Conservation (phyloP, 2,797 vertebrate genomes). For the Acestrorhynchus altus region DNA sequence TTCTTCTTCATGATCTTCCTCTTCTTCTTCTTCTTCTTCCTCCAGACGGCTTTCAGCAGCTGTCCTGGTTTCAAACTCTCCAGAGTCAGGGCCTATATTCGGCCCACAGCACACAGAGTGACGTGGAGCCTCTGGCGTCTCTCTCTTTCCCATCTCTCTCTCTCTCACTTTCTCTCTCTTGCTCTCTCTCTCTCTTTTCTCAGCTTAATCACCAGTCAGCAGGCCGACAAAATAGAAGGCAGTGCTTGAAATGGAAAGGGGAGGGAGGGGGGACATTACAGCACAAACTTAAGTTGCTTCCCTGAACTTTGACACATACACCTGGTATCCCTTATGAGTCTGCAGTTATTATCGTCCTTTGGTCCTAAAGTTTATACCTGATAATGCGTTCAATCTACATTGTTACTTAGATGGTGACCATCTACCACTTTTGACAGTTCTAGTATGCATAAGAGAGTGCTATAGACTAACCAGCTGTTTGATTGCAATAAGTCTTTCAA, state of each 20-base stretch:
- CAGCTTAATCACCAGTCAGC: conserved; percentile 56
- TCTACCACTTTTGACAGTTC: neutral
- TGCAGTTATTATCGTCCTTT: neutral
- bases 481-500: neutral
- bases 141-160: conserved; percentile 1
- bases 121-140: conserved; percentile 25
- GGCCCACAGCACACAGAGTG: conserved; percentile 27
- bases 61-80: conserved; percentile 60
- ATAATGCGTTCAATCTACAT: neutral
- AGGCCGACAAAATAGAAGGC: conserved; percentile 29
- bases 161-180: conserved; percentile 1
- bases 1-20: conserved; percentile 16
- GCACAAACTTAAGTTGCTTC: conserved; percentile 9
- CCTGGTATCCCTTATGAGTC: neutral
- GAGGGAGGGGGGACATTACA: conserved; percentile 37
- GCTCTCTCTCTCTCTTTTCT: neutral
- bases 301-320: neutral
- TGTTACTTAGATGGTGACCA: neutral
- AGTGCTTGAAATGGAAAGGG: conserved; percentile 36
- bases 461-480: neutral
- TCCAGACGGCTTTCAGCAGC: conserved; percentile 40
- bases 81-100: conserved; percentile 53
- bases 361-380: neutral
- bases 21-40: conserved; percentile 37
- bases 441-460: neutral